Base-by-base conservation (phyloP, 2,797 vertebrate genomes). In the Naso thynnoides region DNA sequence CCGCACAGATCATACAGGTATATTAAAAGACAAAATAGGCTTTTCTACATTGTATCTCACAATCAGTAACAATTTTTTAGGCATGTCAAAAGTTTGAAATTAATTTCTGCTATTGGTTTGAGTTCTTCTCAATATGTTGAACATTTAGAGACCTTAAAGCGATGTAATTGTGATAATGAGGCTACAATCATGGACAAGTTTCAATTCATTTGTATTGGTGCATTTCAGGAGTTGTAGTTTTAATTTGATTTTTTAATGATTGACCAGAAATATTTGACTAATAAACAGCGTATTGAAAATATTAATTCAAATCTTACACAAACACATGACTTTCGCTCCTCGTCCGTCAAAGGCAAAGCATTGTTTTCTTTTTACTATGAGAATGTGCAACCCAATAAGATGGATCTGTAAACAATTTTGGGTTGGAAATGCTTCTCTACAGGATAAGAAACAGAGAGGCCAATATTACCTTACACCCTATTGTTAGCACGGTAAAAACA, bases 1-100 rank as follows among this genome's bases (percentile, higher is more conserved):
- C 97, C 2, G 97, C 97, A 5, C 96, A 97, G 81, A 97, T 97
- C 78, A 98, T 98, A 86, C 96, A 97, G 97, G 97, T 97, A 90
- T 3, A 24, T 49, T 23, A n/a, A 57, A 60, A 15, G 3, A 27
- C 6, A 24, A 21, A n/a, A 57, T 9, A 27, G n/a, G n/a, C n/a
- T n/a, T n/a, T n/a, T 48, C 0, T 21, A 18, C 15, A 27, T 10
- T 60, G 69, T 1, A 31, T 9, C 14, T 4, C 10, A 33, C 47
- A 29, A 41, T 45, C 33, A 36, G 8, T 36, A 10, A 7, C 33
- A 1, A 10, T 62, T 50, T 31, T 1, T 29, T n/a, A 23, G 61
- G 3, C 23, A 1, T 27, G 36, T 1, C 29, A 7, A 9, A 15
- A 11, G 0, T 19, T 33, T 61, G 50, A 33, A 73, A 44, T n/a